Evolutionary conservation across 2,797 vertebrate genomes (phyloP).

Genomic region (Sebastes dallii): DNA sequence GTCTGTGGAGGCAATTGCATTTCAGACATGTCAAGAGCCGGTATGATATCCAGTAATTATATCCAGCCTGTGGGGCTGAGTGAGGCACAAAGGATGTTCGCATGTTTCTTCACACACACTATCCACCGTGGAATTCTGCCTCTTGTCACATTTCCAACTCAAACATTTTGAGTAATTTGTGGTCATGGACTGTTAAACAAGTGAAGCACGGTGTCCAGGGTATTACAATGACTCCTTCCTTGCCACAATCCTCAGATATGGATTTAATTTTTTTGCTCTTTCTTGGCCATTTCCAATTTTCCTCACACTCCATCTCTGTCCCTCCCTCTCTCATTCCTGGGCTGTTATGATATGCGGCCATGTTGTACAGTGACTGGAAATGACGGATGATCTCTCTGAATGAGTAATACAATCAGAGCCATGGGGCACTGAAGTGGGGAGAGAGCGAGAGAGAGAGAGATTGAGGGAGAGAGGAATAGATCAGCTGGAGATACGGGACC

Average conservation of each 20-base stretch:
- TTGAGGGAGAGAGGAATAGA: slow-evolving; percentile 53
- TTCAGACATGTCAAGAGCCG: not conserved
- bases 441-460: slow-evolving; percentile 12
- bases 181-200: not conserved
- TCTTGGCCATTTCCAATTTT: slow-evolving; percentile 17
- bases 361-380: slow-evolving; percentile 62
- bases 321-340: slow-evolving; percentile 23
- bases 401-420: slow-evolving; percentile 80
- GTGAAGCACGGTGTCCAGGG: not conserved
- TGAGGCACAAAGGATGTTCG: slow-evolving; percentile 18
- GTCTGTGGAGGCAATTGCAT: not conserved
- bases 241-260: slow-evolving; percentile 16
- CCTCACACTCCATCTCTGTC: slow-evolving; percentile 15
- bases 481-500: slow-evolving; percentile 67
- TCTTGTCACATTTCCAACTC: slow-evolving; percentile 10
- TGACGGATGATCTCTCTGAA: slow-evolving; percentile 77
- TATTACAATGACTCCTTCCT: not conserved
- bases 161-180: slow-evolving; percentile 3
- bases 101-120: not conserved
- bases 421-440: slow-evolving; percentile 49
- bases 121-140: not conserved
- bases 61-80: slow-evolving; percentile 13
- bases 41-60: slow-evolving; percentile 23
- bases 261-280: slow-evolving; percentile 8
- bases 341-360: slow-evolving; percentile 55